Evolutionary conservation across 2,888 invertebrate genomes (phyloP).

Genomic region (Byasa hedistus): DNA sequence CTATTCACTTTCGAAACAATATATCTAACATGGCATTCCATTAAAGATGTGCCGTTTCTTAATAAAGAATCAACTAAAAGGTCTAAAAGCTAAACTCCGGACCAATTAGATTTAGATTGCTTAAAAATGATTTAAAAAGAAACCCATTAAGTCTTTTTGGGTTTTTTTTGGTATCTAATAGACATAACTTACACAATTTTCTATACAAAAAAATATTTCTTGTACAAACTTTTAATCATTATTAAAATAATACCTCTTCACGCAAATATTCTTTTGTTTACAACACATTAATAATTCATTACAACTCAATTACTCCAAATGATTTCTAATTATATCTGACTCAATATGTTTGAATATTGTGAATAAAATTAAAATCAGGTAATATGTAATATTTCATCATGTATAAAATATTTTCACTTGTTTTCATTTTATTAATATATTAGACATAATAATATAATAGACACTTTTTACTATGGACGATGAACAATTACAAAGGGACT

Average conservation of each 20-base stretch:
- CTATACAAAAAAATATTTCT: background rate
- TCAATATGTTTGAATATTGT: background rate
- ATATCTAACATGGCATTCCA: slow-evolving; percentile 31
- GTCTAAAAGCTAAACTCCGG: background rate
- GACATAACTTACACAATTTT: slow-evolving; percentile 8
- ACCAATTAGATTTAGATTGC: background rate
- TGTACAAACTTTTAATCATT: background rate
- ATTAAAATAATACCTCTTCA: background rate
- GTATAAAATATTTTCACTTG: too few species aligned
- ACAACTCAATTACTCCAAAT: background rate
- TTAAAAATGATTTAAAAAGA: background rate
- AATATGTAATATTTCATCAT: too few species aligned
- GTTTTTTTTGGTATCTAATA: background rate
- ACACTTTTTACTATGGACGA: too few species aligned
- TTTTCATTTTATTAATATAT: too few species aligned
- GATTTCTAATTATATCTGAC: slow-evolving; percentile 4
- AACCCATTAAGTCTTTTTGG: background rate
- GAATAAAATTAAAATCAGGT: background rate
- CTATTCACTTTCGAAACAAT: slow-evolving; percentile 36
- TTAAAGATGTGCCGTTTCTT: background rate
- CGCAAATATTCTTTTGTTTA: slow-evolving; percentile 11
- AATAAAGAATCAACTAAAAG: slow-evolving; percentile 2
- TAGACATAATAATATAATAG: too few species aligned
- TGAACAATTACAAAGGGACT: too few species aligned
- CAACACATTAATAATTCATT: slow-evolving; percentile 19